Percentiles rank a stretch among this genome's conserved stretches.
Evolutionary conservation across 2,113 vertebrate genomes (phyloP).

Genomic region (Hippocampus barbouri): DNA sequence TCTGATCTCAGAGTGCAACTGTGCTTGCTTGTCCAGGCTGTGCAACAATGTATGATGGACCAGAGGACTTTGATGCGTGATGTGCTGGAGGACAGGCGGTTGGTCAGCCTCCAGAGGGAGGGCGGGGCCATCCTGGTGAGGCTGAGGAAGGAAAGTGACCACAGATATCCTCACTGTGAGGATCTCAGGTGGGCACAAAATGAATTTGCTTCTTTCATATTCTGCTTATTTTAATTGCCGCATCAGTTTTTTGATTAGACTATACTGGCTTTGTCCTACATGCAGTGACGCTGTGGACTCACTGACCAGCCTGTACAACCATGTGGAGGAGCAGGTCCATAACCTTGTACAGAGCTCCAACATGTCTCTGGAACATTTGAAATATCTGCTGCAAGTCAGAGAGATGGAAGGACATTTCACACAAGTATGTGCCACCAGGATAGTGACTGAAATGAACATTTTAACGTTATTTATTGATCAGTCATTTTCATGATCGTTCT

Average conservation of each 20-base stretch:
- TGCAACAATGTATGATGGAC: conserved; percentile 64
- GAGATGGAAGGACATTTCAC: conserved; percentile 76
- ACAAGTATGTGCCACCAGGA: conserved; percentile 68
- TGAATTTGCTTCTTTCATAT: background rate
- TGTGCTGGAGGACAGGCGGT: conserved; percentile 78
- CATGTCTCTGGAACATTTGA: conserved; percentile 77
- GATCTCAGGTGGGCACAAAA: conserved; percentile 73
- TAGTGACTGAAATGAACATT: background rate
- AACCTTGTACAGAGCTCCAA: conserved; percentile 84
- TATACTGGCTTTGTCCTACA: background rate
- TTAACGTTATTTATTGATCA: background rate
- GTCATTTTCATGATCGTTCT: background rate
- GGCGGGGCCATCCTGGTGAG: conserved; percentile 81
- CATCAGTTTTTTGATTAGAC: background rate
- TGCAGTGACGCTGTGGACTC: conserved; percentile 76
- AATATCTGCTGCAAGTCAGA: conserved; percentile 76
- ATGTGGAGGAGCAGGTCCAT: conserved; percentile 85
- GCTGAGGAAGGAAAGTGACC: conserved; percentile 80
- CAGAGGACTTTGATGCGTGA: conserved; percentile 83
- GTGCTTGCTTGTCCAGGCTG: conserved; percentile 64
- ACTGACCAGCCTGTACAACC: conserved; percentile 77
- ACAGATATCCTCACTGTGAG: conserved; percentile 71
- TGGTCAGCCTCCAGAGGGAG: conserved; percentile 82
- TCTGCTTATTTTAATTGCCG: background rate
- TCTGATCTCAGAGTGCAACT: background rate